These are phyloP conservation scores for Amblyraja radiata DNA, from an alignment of 2,797 vertebrate species.

Conservation along the genomic window DNA sequence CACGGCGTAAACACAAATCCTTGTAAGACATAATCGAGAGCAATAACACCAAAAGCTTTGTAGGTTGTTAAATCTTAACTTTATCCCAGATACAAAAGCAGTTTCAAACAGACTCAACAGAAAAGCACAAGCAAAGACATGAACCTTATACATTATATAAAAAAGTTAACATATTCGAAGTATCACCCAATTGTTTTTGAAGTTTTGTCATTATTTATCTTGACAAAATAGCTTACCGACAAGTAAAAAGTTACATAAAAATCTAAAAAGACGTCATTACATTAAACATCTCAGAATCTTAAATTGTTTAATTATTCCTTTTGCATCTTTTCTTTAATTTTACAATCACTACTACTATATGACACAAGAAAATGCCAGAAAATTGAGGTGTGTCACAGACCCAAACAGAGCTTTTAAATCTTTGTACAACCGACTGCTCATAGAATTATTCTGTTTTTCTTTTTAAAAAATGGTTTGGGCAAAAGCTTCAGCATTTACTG, in stretches of 20 bases:
- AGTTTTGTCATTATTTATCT: conserved; percentile 47
- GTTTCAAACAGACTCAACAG: conserved; percentile 60
- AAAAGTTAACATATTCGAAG: conserved; percentile 49
- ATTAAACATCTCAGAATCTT: conserved; percentile 47
- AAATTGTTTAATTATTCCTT: conserved; percentile 45
- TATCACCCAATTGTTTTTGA: conserved; percentile 46
- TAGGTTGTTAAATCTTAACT: conserved; percentile 55
- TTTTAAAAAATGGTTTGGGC: conserved; percentile 36
- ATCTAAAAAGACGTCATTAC: conserved; percentile 53
- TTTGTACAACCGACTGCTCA: conserved; percentile 19
- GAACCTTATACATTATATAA: conserved; percentile 64
- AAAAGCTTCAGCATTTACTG: conserved; percentile 49
- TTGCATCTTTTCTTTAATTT: conserved; percentile 44
- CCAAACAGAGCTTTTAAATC: background rate
- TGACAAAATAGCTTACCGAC: conserved; percentile 52
- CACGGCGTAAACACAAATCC: background rate
- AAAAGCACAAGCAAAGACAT: conserved; percentile 61
- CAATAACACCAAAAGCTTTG: conserved; percentile 9
- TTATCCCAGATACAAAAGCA: conserved; percentile 59
- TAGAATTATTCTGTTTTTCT: conserved; percentile 17
- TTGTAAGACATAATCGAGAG: background rate
- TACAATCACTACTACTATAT: conserved; percentile 32
- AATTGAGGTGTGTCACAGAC: conserved; percentile 42
- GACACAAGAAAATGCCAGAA: conserved; percentile 53
- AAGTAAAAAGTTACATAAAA: conserved; percentile 53